phyloP scores from a whole-genome alignment of 1,140 invertebrate genomes.

The Aculops lycopersici region DNA sequence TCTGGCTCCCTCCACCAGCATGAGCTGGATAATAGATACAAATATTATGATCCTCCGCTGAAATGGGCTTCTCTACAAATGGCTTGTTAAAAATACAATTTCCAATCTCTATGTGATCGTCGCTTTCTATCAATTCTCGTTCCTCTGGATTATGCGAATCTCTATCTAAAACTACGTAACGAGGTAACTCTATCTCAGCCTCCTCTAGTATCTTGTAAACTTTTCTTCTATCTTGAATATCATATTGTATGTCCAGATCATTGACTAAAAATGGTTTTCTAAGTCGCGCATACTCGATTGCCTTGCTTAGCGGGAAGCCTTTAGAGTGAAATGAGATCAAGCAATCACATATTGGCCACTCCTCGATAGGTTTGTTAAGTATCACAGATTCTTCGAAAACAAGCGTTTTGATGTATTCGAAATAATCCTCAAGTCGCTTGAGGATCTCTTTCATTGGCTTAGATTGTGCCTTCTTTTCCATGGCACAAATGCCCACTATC shows the following conservation, averaged over 20 bases:
- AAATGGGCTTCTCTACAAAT: conserved; percentile 93
- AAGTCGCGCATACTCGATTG: conserved; percentile 76
- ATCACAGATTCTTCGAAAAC: conserved; percentile 80
- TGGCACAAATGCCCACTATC: conserved; percentile 79
- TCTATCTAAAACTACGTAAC: conserved; percentile 81
- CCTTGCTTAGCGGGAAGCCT: conserved; percentile 81
- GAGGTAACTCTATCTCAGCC: conserved; percentile 81
- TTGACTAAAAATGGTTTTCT: conserved; percentile 89
- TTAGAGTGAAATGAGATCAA: conserved; percentile 94
- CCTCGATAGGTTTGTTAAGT: conserved; percentile 68
- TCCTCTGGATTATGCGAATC: conserved; percentile 64
- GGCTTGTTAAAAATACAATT: conserved; percentile 90
- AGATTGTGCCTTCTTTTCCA: conserved; percentile 90
- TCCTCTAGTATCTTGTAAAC: conserved; percentile 75
- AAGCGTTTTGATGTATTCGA: conserved; percentile 71
- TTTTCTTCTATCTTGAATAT: conserved; percentile 57
- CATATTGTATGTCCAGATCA: conserved; percentile 91
- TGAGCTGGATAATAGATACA: conserved; percentile 98
- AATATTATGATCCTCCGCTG: conserved; percentile 97
- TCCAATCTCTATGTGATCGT: conserved; percentile 95
- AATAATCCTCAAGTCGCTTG: conserved; percentile 54
- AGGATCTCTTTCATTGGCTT: conserved; percentile 97
- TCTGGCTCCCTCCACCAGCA: conserved; percentile 77
- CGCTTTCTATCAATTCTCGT: conserved; percentile 69
- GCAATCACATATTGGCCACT: conserved; percentile 91